Base-by-base conservation (phyloP, 2,797 vertebrate species). In the Alfaro cultratus region DNA sequence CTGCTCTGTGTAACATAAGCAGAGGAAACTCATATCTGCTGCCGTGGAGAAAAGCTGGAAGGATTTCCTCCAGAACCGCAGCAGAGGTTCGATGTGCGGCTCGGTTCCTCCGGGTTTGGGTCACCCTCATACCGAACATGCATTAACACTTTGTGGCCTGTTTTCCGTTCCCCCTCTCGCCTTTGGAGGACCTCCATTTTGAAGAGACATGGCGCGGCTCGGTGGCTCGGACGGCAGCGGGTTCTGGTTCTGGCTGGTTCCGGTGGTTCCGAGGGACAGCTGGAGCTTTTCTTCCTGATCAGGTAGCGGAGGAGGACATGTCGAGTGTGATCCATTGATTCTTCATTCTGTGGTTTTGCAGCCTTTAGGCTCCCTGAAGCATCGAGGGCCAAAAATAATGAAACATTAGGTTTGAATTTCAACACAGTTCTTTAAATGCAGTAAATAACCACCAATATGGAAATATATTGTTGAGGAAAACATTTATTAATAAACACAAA, bases 151-250 rank as follows among this genome's bases (percentile, higher is more conserved):
- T 91, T 88, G 88, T 89, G 93, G 93, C 93, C 92, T 93, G 89
- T 81, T 93, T 89, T 75, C n/a, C 67, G 41, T 82, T 80, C 81
- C 36, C 18, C 10, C 73, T 46, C 73, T 70, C 73, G 84, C 83
- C 80, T 83, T 89, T 88, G 85, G 86, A 92, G 85, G 86, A 96
- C 95, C 96, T 96, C 96, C 96, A 96, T 96, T 96, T 96, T 96
- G 95, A 94, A 94, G 93, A 87, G 87, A 87, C 80, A 51, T 51
- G 47, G 47, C 47, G 47, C 47, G 47, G 47, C 47, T 21, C 47
- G 18, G 47, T 2, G 47, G 47, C 47, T 51, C 47, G 47, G 47
- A 51, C 47, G 18, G 47, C 47, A 23, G 47, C 47, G 18, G 47
- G 47, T 51, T 51, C 18, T 51, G 47, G 47, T 49, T 49, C 47